phyloP scores from a whole-genome alignment of 2,797 vertebrate genomes.

The Dallia pectoralis region DNA sequence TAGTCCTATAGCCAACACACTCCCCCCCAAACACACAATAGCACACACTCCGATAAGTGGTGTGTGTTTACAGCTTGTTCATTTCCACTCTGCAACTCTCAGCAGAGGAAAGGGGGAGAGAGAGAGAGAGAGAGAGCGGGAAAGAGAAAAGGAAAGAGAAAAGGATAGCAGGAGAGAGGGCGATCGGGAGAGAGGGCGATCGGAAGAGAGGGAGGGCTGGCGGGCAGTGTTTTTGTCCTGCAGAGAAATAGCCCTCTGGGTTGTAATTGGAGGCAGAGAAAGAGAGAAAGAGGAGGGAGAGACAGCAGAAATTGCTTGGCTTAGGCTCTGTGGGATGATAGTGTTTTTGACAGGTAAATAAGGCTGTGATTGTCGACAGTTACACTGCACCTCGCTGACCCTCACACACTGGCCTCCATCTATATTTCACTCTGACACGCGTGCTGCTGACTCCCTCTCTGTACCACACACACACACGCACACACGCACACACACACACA shows the following conservation, averaged over 20 bases:
- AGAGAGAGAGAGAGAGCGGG: constrained; percentile 52
- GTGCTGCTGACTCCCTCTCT: constrained; percentile 79
- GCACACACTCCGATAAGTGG: constrained; percentile 77
- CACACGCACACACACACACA: constrained; percentile 29
- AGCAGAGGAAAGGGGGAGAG: constrained; percentile 70
- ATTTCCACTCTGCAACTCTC: constrained; percentile 85
- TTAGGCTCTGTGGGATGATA: constrained; percentile 84
- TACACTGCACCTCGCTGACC: constrained; percentile 85
- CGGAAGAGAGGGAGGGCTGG: constrained; percentile 76
- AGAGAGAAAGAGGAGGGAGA: constrained; percentile 72
- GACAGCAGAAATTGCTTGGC: constrained; percentile 86
- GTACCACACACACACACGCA: constrained; percentile 41
- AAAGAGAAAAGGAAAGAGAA: constrained; percentile 52
- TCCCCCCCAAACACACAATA: constrained; percentile 63
- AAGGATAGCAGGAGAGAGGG: constrained; percentile 41
- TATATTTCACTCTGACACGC: constrained; percentile 81
- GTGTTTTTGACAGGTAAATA: constrained; percentile 90
- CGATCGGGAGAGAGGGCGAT: constrained; percentile 68
- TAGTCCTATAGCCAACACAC: constrained; percentile 41
- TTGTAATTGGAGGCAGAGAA: constrained; percentile 83
- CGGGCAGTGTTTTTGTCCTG: constrained; percentile 82
- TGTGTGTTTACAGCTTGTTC: constrained; percentile 87
- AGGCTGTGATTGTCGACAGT: constrained; percentile 88
- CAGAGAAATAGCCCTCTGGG: constrained; percentile 83
- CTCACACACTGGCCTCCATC: constrained; percentile 78